Conservation (phyloP, 2,888 invertebrate genomes). For the Megamerina dolium region DNA sequence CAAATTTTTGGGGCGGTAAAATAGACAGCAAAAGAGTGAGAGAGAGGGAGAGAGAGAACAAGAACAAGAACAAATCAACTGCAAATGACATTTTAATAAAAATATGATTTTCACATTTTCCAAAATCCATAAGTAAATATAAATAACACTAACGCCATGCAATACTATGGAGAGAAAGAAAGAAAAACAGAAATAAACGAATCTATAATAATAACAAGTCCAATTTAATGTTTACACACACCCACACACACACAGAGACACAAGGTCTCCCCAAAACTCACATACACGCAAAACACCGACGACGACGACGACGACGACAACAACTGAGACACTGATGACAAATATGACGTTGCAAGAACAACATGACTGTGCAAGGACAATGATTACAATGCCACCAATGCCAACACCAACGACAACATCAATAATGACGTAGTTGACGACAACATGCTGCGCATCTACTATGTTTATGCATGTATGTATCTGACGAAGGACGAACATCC, state of each 20-base stretch:
- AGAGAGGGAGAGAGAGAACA: too few species aligned
- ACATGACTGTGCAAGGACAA: background rate
- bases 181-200: background rate
- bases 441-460: background rate
- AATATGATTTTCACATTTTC: constrained; percentile 21
- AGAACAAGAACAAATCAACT: too few species aligned
- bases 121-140: background rate
- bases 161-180: background rate
- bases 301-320: too few species aligned
- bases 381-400: background rate
- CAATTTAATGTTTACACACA: constrained; percentile 8
- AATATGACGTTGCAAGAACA: too few species aligned
- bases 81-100: constrained; percentile 28
- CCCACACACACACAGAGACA: background rate
- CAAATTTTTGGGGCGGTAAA: too few species aligned
- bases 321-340: too few species aligned
- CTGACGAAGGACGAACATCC: too few species aligned
- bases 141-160: background rate
- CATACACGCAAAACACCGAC: background rate
- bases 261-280: background rate
- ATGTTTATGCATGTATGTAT: too few species aligned
- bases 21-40: too few species aligned
- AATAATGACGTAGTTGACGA: background rate
- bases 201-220: background rate
- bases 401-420: background rate